A percentile compares a stretch with the other conserved stretches of the same genome.
These are phyloP conservation scores for Drosophila parabipectinata DNA, from an alignment of 1,140 invertebrate genomes.

Conservation along the genomic window DNA sequence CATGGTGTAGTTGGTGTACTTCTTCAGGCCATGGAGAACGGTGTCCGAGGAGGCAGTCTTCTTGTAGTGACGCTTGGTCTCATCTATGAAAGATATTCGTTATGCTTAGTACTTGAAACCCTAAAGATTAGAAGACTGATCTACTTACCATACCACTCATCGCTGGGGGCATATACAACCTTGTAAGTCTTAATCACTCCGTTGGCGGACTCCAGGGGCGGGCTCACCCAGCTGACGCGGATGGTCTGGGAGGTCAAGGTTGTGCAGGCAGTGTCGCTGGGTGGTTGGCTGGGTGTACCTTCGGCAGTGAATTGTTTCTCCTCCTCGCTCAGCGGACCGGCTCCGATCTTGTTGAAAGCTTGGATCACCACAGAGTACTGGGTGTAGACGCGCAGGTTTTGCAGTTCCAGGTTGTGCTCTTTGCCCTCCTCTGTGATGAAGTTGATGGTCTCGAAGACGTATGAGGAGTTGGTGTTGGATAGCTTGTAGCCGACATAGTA, in stretches of 20 bases:
- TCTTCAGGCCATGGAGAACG: slow-evolving; percentile 95
- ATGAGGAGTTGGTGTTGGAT: slow-evolving; percentile 94
- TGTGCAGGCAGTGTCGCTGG: slow-evolving; percentile 95
- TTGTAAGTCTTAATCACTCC: slow-evolving; percentile 98
- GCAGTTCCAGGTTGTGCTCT: slow-evolving; percentile 93
- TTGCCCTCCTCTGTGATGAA: slow-evolving; percentile 95
- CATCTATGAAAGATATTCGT: slow-evolving; percentile 86
- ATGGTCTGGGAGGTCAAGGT: slow-evolving; percentile 97
- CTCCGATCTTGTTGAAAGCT: slow-evolving; percentile 97
- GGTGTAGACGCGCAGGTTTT: slow-evolving; percentile 94
- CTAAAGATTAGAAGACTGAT: not conserved
- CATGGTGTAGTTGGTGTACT: slow-evolving; percentile 98
- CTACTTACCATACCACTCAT: slow-evolving; percentile 94
- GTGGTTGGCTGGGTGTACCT: slow-evolving; percentile 96
- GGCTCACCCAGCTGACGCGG: slow-evolving; percentile 96
- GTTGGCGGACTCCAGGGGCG: slow-evolving; percentile 94
- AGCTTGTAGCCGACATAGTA: slow-evolving; percentile 94
- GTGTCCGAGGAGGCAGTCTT: slow-evolving; percentile 96
- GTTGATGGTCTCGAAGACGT: slow-evolving; percentile 96
- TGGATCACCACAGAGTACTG: slow-evolving; percentile 97
- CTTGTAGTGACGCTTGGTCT: slow-evolving; percentile 95
- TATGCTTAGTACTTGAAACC: not conserved
- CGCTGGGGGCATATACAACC: slow-evolving; percentile 96
- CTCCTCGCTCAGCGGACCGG: slow-evolving; percentile 95
- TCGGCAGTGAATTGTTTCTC: slow-evolving; percentile 95